A percentile compares a stretch with the other conserved stretches of the same genome.
Evolutionary conservation across 2,888 invertebrate genomes (phyloP).

Genomic region (Melipona bicolor): DNA sequence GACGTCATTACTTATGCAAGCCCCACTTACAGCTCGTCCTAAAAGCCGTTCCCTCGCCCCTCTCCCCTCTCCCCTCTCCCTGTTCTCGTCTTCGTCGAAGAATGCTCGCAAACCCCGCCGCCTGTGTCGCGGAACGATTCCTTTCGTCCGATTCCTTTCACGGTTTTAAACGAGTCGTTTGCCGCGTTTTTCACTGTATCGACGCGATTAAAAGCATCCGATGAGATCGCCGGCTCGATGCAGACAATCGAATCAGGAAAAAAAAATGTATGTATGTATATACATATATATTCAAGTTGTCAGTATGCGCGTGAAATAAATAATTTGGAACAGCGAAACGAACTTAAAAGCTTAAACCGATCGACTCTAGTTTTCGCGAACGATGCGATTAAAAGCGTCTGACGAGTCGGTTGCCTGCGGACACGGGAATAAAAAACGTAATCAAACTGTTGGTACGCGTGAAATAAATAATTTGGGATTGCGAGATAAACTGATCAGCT

Average conservation of each 20-base stretch:
- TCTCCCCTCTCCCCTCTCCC: not conserved
- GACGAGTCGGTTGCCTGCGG: too few species aligned
- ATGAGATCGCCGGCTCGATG: not conserved
- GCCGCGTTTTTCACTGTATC: slow-evolving; percentile 2
- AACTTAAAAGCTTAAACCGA: not conserved
- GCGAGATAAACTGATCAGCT: too few species aligned
- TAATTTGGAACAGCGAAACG: not conserved
- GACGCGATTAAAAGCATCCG: not conserved
- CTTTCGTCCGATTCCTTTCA: slow-evolving; percentile 22
- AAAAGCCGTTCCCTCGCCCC: slow-evolving; percentile 71
- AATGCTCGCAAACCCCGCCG: slow-evolving; percentile 62
- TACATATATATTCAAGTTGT: too few species aligned
- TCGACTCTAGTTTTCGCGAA: not conserved
- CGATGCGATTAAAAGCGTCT: not conserved
- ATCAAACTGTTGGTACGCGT: too few species aligned
- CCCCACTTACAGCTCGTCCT: slow-evolving; percentile 78
- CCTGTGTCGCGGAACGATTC: slow-evolving; percentile 34
- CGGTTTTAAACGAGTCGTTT: slow-evolving; percentile 29
- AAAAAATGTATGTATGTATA: not conserved
- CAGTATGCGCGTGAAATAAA: not conserved
- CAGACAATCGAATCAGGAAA: not conserved
- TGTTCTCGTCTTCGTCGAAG: slow-evolving; percentile 49
- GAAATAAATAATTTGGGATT: too few species aligned
- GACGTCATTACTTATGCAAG: slow-evolving; percentile 81
- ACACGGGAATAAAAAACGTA: too few species aligned